A percentile compares a stretch with the other conserved stretches of the same genome.
Conservation (phyloP, 2,113 vertebrate genomes). For the Aythya baeri region DNA sequence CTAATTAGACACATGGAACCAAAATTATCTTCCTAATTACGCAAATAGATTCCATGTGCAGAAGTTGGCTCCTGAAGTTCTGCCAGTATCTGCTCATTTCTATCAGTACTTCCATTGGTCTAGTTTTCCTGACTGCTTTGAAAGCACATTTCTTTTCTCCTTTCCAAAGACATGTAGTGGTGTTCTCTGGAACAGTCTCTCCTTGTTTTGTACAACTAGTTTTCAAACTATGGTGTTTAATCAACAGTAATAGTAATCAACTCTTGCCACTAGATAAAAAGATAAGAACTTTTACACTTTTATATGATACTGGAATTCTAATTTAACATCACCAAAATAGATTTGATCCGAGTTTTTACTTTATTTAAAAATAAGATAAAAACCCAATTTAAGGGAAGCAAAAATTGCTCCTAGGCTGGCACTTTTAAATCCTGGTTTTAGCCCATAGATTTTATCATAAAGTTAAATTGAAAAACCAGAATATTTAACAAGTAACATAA, state of each 20-base stretch:
- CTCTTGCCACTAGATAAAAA: not conserved
- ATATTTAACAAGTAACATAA: conserved; percentile 43
- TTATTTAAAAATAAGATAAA: conserved; percentile 31
- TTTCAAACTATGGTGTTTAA: not conserved
- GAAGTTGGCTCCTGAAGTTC: not conserved
- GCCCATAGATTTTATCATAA: conserved; percentile 26
- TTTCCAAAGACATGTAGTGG: not conserved
- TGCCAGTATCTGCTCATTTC: not conserved
- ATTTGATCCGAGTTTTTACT: not conserved
- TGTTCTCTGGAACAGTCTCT: not conserved
- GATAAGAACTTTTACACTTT: not conserved
- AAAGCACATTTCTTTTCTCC: not conserved
- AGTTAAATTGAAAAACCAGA: conserved; percentile 30
- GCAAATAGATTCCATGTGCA: not conserved
- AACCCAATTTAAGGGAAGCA: not conserved
- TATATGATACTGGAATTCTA: not conserved
- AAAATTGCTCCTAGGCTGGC: conserved; percentile 1
- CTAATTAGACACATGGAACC: not conserved
- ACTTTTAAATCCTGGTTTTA: not conserved
- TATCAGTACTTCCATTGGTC: not conserved
- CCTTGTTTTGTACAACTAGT: not conserved
- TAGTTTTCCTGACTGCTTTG: not conserved
- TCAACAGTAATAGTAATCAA: not conserved
- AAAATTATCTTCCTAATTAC: not conserved
- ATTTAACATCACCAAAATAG: not conserved